Conservation (phyloP, 2,797 vertebrate species). For the Siniperca undulata region DNA sequence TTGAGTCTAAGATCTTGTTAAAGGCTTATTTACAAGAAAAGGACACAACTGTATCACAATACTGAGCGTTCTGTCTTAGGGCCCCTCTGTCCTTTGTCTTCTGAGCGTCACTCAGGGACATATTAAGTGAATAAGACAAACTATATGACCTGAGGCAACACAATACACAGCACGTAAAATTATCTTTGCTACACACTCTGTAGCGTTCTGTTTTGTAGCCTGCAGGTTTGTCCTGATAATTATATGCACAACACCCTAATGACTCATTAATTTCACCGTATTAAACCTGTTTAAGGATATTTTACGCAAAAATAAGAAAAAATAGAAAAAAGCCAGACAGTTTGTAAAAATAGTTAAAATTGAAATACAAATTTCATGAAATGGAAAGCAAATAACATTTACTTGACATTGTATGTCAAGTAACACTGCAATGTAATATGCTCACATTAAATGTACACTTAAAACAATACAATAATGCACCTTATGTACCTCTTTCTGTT, state of each 20-base stretch:
- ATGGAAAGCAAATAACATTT: not conserved
- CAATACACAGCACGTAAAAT: slow-evolving; percentile 55
- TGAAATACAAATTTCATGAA: not conserved
- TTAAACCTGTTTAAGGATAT: slow-evolving; percentile 14
- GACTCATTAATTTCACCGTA: slow-evolving; percentile 38
- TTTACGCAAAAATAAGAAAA: not conserved
- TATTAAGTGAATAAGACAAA: slow-evolving; percentile 57
- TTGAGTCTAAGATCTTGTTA: slow-evolving; percentile 40
- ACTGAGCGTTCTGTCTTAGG: slow-evolving; percentile 28
- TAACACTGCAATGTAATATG: not conserved
- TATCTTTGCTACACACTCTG: slow-evolving; percentile 21
- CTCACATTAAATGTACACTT: not conserved
- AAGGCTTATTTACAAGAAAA: slow-evolving; percentile 38
- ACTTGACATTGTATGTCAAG: not conserved
- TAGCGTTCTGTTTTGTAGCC: slow-evolving; percentile 71
- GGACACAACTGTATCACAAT: slow-evolving; percentile 35
- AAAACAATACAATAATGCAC: not conserved
- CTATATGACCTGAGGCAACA: slow-evolving; percentile 61
- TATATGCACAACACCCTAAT: slow-evolving; percentile 50
- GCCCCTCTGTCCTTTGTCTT: slow-evolving; percentile 7
- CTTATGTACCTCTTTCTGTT: not conserved
- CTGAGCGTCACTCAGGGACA: slow-evolving; percentile 57
- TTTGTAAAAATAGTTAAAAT: too few species aligned
- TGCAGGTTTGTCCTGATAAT: slow-evolving; percentile 63
- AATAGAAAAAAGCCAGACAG: not conserved